phyloP scores from a whole-genome alignment of 2,888 invertebrate genomes.

The Adineta ricciae region DNA sequence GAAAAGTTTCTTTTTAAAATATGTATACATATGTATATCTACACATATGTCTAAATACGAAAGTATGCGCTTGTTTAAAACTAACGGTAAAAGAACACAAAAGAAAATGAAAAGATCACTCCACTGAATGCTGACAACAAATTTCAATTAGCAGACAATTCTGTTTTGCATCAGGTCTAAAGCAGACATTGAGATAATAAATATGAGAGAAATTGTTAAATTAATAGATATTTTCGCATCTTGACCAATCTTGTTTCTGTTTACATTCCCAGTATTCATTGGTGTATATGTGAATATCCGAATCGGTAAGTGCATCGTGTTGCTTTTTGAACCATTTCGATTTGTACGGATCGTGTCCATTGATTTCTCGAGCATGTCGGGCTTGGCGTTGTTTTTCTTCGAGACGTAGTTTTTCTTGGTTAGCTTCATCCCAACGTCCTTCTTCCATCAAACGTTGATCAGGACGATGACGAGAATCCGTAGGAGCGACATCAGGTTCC shows the following conservation, averaged over 20 bases:
- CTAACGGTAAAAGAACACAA: neutral
- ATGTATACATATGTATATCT: neutral
- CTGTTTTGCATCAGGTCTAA: too few species aligned
- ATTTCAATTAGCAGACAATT: too few species aligned
- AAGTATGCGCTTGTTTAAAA: neutral
- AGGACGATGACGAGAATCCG: conserved; percentile 79
- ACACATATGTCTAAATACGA: too few species aligned
- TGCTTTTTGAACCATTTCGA: conserved; percentile 74
- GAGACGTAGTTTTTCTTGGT: conserved; percentile 69
- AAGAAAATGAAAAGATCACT: neutral
- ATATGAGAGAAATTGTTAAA: neutral
- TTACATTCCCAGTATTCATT: conserved; percentile 88
- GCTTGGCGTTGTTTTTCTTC: conserved; percentile 87
- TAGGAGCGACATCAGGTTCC: conserved; percentile 82
- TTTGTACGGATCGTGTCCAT: conserved; percentile 36
- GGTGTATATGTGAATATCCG: conserved; percentile 69
- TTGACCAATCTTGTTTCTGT: conserved; percentile 71
- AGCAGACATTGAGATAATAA: too few species aligned
- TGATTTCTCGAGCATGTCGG: conserved; percentile 64
- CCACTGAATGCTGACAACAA: too few species aligned
- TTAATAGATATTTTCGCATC: conserved; percentile 77
- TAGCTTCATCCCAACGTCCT: conserved; percentile 56
- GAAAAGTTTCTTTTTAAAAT: neutral
- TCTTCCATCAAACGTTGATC: conserved; percentile 96
- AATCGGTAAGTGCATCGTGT: conserved; percentile 59